phyloP scores from a whole-genome alignment of 2,888 invertebrate species.

The Sinohyriopsis cumingii region DNA sequence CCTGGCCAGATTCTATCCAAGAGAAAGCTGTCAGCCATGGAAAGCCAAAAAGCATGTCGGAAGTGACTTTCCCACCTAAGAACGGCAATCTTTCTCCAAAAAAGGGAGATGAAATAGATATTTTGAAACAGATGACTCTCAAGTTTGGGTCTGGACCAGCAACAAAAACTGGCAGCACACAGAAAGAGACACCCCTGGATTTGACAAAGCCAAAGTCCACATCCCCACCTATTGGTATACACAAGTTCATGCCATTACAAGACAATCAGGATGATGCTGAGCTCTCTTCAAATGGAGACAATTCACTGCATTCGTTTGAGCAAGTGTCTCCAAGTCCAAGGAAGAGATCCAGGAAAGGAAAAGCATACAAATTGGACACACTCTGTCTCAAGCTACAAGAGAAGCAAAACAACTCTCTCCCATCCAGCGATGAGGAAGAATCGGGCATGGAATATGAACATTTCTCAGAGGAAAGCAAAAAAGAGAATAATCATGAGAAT shows the following conservation, averaged over 20 bases:
- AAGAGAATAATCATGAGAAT: conserved; percentile 13
- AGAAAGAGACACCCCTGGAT: conserved; percentile 59
- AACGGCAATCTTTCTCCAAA: conserved; percentile 36
- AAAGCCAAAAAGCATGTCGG: conserved; percentile 14
- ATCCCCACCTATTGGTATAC: conserved; percentile 24
- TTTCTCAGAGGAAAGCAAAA: conserved; percentile 7
- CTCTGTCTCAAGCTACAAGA: conserved; percentile 67
- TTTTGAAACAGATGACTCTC: conserved; percentile 62
- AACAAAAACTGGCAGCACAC: conserved; percentile 2
- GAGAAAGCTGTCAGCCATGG: conserved; percentile 4
- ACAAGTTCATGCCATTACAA: not conserved
- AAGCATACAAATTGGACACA: conserved; percentile 85
- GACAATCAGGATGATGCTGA: conserved; percentile 28
- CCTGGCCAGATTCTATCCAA: conserved; percentile 26
- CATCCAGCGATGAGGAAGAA: conserved; percentile 22
- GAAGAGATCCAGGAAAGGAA: conserved; percentile 87
- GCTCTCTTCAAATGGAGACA: conserved; percentile 36
- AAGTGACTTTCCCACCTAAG: conserved; percentile 31
- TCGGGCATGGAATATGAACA: conserved; percentile 19
- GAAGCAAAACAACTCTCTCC: conserved; percentile 31
- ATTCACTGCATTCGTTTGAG: conserved; percentile 65
- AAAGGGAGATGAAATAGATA: conserved; percentile 50
- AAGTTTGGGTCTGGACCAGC: conserved; percentile 57
- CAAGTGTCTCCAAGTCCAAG: conserved; percentile 67
- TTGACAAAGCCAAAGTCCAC: conserved; percentile 59